Evolutionary conservation across 2,797 vertebrate genomes (phyloP).

Genomic region (Rhinoraja longicauda): DNA sequence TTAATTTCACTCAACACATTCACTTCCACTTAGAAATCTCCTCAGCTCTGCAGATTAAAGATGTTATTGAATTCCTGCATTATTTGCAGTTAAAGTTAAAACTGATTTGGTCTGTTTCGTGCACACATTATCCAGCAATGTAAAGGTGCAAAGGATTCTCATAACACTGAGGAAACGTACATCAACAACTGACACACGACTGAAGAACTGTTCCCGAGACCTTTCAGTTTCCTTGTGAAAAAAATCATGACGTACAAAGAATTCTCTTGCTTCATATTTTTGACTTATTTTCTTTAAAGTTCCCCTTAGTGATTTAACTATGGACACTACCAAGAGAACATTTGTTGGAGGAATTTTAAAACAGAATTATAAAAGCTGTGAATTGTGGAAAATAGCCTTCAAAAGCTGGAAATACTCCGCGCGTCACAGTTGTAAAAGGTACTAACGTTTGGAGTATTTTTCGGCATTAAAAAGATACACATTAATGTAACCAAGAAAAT

Average conservation of each 20-base stretch:
- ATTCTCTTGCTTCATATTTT: neutral
- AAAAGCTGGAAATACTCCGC: neutral
- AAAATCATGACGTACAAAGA: neutral
- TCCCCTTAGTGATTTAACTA: neutral
- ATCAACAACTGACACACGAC: neutral
- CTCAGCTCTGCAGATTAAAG: neutral
- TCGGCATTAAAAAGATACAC: neutral
- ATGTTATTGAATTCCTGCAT: neutral
- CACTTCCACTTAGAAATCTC: neutral
- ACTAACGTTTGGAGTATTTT: neutral
- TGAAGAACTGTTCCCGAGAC: too few species aligned
- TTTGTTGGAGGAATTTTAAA: neutral
- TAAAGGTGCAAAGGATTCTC: neutral
- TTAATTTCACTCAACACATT: neutral
- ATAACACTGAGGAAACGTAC: neutral
- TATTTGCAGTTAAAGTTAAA: neutral
- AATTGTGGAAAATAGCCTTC: neutral
- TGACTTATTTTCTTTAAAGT: neutral
- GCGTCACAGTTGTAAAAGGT: neutral
- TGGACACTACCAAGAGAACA: too few species aligned
- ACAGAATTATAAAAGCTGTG: neutral
- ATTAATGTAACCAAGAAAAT: too few species aligned
- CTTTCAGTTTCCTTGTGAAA: neutral
- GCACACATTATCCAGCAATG: neutral
- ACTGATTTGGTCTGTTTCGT: neutral